These are phyloP conservation scores for Campoletis sonorensis DNA, from an alignment of 1,140 invertebrate species.

Conservation along the genomic window DNA sequence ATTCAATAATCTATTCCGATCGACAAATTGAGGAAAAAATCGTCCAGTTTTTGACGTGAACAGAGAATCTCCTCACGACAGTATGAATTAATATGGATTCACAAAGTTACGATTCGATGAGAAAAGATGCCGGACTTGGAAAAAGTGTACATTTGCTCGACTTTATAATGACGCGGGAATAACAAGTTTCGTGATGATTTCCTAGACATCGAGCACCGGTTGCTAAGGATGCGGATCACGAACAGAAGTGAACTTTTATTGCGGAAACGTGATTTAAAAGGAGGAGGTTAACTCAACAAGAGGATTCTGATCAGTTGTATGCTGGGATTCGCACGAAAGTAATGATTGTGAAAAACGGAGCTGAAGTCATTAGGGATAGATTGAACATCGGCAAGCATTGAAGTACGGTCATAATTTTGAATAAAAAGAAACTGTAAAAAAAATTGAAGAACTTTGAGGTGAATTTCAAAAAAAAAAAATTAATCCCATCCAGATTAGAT, in stretches of 20 bases:
- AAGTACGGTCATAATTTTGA: neutral
- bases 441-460: too few species aligned
- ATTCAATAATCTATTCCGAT: too few species aligned
- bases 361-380: constrained; percentile 47
- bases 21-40: too few species aligned
- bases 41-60: too few species aligned
- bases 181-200: constrained; percentile 20
- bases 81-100: too few species aligned
- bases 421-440: neutral
- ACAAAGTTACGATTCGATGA: too few species aligned
- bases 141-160: neutral
- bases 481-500: too few species aligned
- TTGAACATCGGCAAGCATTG: constrained; percentile 20
- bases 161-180: constrained; percentile 14
- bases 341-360: constrained; percentile 49
- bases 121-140: neutral
- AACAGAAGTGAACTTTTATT: constrained; percentile 37
- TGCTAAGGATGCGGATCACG: constrained; percentile 48
- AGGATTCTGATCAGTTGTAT: constrained; percentile 11
- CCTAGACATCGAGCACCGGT: constrained; percentile 37
- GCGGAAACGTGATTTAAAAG: constrained; percentile 20
- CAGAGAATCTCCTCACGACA: too few species aligned
- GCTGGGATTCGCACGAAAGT: constrained; percentile 2
- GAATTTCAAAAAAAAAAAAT: too few species aligned
- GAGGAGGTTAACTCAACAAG: neutral